Percentiles rank a stretch among this genome's conserved stretches.
Conservation (phyloP, 2,113 vertebrate species). For the Perca schrenkii region DNA sequence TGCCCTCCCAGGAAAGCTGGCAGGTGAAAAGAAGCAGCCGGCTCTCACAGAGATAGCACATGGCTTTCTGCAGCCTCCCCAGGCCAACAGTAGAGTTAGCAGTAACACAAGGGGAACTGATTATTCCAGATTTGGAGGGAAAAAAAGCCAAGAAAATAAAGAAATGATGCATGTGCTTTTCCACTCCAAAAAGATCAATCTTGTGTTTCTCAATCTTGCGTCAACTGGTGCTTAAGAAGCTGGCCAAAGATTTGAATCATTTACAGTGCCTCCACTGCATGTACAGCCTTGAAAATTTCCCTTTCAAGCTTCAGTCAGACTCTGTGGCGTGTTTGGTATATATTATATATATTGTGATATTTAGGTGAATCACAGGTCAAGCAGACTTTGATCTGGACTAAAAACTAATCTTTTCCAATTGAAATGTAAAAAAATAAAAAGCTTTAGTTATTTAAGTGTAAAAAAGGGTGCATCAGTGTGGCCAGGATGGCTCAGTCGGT, state of each 20-base stretch:
- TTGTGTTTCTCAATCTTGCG: slow-evolving; percentile 31
- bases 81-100: background rate
- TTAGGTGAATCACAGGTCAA: slow-evolving; percentile 9
- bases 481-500: no score
- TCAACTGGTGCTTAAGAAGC: slow-evolving; percentile 18
- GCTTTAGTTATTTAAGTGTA: background rate
- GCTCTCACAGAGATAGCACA: background rate
- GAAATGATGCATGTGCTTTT: slow-evolving; percentile 15
- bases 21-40: background rate
- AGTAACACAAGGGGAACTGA: background rate
- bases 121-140: background rate
- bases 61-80: background rate
- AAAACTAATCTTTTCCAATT: background rate
- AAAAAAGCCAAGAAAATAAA: background rate
- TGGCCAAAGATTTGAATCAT: slow-evolving; percentile 41
- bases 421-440: background rate
- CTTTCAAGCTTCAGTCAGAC: slow-evolving; percentile 10
- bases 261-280: slow-evolving; percentile 14
- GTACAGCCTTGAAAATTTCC: background rate
- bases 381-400: background rate
- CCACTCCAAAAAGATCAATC: background rate
- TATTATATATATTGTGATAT: background rate
- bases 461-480: background rate
- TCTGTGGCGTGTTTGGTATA: slow-evolving; percentile 1
- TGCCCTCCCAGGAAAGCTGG: background rate